Evolutionary conservation across 2,888 invertebrate species (phyloP), one percentile per base, ranked within the genome.

Genomic region (Polymixis lichenea): DNA sequence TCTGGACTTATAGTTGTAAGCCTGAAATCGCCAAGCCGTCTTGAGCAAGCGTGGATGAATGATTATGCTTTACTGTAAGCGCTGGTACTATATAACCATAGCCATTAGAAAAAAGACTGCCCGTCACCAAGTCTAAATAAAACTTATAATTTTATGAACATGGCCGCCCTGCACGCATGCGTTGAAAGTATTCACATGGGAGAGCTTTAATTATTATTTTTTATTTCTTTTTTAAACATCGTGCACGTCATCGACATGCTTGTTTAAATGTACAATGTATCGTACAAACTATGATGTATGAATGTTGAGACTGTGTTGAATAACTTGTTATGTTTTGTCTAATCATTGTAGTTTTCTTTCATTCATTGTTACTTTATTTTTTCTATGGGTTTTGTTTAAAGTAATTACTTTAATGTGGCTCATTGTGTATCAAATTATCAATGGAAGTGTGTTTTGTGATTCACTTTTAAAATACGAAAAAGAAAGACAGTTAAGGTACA

Each of bases 161-260:
- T 53, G 70, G 66, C 61, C 13, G 65, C 72, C 66, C 60, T 73
- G 77, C 55, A 51, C 62, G 62, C 72, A 55, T 67, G 65, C 61
- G 58, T 38, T 49, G 28, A 38, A 66, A 69, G 49, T 68, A 62
- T 82, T 65, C 86, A 69, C 71, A 85, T 53, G 67, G 60, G 68
- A 77, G 66, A 82, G 77, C 65, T 83, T 70, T 78, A 73, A 83
- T 78, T 78, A 72, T 67, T 77, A 38, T 69, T 73, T 71, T 86
- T 70, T 77, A 58, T 69, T 76, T 82, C 25, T 77, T 83, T 82
- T 83, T 71, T 66, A 83, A 83, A 86, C 68, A 83, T 43, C 32
- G 49, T 11, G 58, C 49, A 71, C 84, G 86, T 83, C 79, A 83
- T 71, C 73, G 64, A 46, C 73, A 67, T 55, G 72, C 38, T 67